A percentile compares a stretch with the other conserved stretches of the same genome.
phyloP scores from a whole-genome alignment of 92 coral and sea anemone species.

The Epizoanthus illoricatus region DNA sequence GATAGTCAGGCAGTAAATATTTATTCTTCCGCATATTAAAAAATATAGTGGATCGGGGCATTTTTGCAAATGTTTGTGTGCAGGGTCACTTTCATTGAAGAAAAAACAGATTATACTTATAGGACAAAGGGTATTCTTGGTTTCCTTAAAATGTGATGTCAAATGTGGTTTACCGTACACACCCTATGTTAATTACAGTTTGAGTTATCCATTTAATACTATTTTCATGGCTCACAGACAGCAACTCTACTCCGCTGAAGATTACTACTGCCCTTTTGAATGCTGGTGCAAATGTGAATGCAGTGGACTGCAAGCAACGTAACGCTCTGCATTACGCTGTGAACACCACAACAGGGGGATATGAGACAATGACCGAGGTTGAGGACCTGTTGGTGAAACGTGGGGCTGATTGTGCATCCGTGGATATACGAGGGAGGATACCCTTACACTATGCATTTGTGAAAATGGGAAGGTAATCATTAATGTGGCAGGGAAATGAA shows the following conservation, averaged over 20 bases:
- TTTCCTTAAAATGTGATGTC: too few species aligned
- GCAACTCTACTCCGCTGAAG: conserved; percentile 34
- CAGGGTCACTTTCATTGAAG: too few species aligned
- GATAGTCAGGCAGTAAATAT: too few species aligned
- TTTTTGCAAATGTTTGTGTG: too few species aligned
- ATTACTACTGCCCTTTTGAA: conserved; percentile 55
- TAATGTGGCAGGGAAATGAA: neutral
- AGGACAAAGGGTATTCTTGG: too few species aligned
- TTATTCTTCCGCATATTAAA: too few species aligned
- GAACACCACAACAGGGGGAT: conserved; percentile 78
- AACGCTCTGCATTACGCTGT: conserved; percentile 77
- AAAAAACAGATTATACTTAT: too few species aligned
- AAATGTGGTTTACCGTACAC: too few species aligned
- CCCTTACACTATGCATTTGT: conserved; percentile 85
- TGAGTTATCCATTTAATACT: neutral
- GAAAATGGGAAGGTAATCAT: conserved; percentile 58
- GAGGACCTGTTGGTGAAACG: conserved; percentile 68
- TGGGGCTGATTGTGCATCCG: conserved; percentile 66
- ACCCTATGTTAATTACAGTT: too few species aligned
- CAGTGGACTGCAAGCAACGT: conserved; percentile 55
- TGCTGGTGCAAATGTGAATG: conserved; percentile 79
- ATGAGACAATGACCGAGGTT: conserved; percentile 73
- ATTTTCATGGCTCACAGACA: conserved; percentile 25
- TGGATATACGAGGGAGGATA: conserved; percentile 64
- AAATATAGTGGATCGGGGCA: too few species aligned